phyloP scores from a whole-genome alignment of 2,888 invertebrate species.

The Lacanobia oleracea region DNA sequence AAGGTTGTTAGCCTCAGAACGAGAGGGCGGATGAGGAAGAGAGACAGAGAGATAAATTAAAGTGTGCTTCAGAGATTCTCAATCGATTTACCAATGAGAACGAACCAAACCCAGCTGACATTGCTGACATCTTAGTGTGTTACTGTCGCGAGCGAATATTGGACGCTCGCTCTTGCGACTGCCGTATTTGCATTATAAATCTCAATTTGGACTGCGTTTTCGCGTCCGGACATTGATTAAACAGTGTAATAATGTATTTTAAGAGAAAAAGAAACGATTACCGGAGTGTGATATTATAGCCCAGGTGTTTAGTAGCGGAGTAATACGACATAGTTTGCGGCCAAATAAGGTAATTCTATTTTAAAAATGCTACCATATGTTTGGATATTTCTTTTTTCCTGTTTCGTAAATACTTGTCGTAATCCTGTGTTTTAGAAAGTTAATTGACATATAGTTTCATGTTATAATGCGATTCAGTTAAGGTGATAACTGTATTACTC shows the following conservation, averaged over 20 bases:
- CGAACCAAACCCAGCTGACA: slow-evolving; percentile 86
- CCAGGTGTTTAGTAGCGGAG: slow-evolving; percentile 86
- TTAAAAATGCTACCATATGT: slow-evolving; percentile 80
- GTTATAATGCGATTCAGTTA: slow-evolving; percentile 52
- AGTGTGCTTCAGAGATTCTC: slow-evolving; percentile 79
- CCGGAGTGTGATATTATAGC: slow-evolving; percentile 90
- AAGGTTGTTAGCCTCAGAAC: slow-evolving; percentile 80
- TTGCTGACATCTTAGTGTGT: slow-evolving; percentile 78
- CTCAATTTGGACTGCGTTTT: slow-evolving; percentile 84
- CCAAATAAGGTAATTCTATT: slow-evolving; percentile 83
- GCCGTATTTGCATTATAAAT: slow-evolving; percentile 76
- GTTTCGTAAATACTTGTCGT: slow-evolving; percentile 59
- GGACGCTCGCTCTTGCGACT: slow-evolving; percentile 80
- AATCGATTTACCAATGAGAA: slow-evolving; percentile 90
- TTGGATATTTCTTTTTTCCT: slow-evolving; percentile 71
- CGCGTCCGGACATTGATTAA: slow-evolving; percentile 84
- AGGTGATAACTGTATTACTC: slow-evolving; percentile 38
- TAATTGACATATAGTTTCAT: slow-evolving; percentile 60
- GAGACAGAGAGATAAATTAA: slow-evolving; percentile 73
- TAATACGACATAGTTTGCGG: slow-evolving; percentile 82
- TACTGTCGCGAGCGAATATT: slow-evolving; percentile 76
- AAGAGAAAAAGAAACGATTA: slow-evolving; percentile 89
- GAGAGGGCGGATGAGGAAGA: slow-evolving; percentile 73
- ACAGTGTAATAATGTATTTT: slow-evolving; percentile 90
- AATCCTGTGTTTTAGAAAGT: slow-evolving; percentile 65